These are phyloP conservation scores for Benthosema pterotum DNA, from an alignment of 2,797 vertebrate genomes.

Conservation along the genomic window DNA sequence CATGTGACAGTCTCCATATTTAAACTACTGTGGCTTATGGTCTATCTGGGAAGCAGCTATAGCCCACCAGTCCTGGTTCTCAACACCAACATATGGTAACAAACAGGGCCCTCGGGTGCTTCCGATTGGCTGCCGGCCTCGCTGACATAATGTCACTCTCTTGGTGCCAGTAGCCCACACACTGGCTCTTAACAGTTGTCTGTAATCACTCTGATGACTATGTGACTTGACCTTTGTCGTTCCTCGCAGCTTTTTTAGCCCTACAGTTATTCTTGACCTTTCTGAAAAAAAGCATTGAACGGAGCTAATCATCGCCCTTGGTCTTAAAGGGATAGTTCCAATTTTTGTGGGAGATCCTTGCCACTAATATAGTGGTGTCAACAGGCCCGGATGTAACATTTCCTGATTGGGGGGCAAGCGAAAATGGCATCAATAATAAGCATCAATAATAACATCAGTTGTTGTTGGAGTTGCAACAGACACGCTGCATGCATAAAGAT, in stretches of 20 bases:
- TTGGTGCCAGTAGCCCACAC: constrained; percentile 56
- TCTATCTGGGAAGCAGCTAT: constrained; percentile 45
- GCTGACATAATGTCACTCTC: constrained; percentile 62
- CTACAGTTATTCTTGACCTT: neutral
- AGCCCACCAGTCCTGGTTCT: constrained; percentile 56
- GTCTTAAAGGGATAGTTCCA: no score
- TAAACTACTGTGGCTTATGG: constrained; percentile 35
- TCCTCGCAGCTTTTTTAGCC: constrained; percentile 30
- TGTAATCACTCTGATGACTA: constrained; percentile 55
- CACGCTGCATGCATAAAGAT: no score
- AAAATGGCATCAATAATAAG: no score
- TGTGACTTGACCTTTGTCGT: constrained; percentile 52
- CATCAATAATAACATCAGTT: no score
- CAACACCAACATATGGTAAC: constrained; percentile 71
- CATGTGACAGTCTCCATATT: constrained; percentile 31
- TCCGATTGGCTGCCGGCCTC: constrained; percentile 65
- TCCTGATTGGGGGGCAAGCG: no score
- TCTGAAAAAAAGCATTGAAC: neutral
- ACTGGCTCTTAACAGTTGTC: constrained; percentile 55
- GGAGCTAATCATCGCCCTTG: no score
- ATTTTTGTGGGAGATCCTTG: no score
- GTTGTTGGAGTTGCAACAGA: no score
- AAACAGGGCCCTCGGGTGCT: constrained; percentile 62
- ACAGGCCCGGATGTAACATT: no score
- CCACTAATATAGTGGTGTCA: no score